Evolutionary conservation across 2,797 vertebrate species (phyloP), one percentile per base, ranked within the genome.

Genomic region (Sorex maritimensis): DNA sequence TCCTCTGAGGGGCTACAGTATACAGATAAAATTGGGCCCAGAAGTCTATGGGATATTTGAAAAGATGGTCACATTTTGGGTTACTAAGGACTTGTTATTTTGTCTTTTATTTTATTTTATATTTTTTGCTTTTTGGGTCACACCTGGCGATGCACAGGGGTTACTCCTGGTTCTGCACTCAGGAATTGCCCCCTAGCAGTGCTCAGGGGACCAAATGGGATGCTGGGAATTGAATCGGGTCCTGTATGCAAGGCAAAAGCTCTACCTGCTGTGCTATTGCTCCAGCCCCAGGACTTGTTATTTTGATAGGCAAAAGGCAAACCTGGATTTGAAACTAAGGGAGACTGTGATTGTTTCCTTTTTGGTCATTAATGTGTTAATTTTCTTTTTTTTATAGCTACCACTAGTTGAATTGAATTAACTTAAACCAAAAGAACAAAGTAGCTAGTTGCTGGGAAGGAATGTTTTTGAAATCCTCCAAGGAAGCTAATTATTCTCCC

Each of bases 401-500:
- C 44, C 19, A 19, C 67, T 23, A 83, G 6, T 72, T 86, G 63
- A 84, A 94, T 30, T 90, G 78, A 72, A 91, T 38, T 81, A 46
- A 88, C 69, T 67, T 91, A 63, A 81, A 91, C 90, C 91, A 52
- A 92, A 92, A 92, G 81, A 52, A 88, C 68, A 95, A 95, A 95
- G 63, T 84, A 84, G 30, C 55, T 90, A 89, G 67, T 91, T 94
- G 28, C 46, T 81, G 26, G 74, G 69, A 95, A 87, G 78, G 30
- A 83, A 88, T 67, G 21, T 69, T 88, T 86, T 81, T 65, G 17
- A 63, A 88, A 34, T 5, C 38, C 68, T 86, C 72, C 6, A 77
- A 97, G 71, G 41, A 68, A 80, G 85, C 82, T 83, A 92, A 93
- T 93, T 88, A 88, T 71, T 82, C 49, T 81, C 58, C 1, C 75